Evolutionary conservation across 2,888 invertebrate species (phyloP).

Genomic region (Dasysyrphus albostriatus): DNA sequence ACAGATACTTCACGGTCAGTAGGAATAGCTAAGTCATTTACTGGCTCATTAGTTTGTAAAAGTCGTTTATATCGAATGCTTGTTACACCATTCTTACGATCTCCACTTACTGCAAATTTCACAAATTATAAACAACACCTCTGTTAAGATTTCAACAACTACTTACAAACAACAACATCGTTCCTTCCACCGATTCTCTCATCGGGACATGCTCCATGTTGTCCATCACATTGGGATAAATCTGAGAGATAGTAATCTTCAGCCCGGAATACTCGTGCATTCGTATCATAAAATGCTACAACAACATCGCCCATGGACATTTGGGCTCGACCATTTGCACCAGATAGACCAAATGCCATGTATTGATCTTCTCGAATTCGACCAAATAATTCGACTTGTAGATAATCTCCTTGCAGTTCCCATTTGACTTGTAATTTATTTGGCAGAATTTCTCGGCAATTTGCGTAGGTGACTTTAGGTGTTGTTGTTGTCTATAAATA

Average conservation of each 20-base stretch:
- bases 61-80: constrained; percentile 92
- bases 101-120: constrained; percentile 87
- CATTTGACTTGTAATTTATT: constrained; percentile 94
- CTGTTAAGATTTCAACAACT: neutral
- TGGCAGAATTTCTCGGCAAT: constrained; percentile 93
- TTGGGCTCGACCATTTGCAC: constrained; percentile 88
- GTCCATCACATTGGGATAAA: constrained; percentile 92
- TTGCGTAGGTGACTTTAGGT: constrained; percentile 88
- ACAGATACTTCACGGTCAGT: constrained; percentile 89
- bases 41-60: constrained; percentile 89
- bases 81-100: constrained; percentile 91
- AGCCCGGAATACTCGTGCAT: constrained; percentile 87
- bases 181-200: constrained; percentile 91
- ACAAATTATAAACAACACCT: neutral
- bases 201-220: constrained; percentile 94
- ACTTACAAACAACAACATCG: constrained; percentile 88
- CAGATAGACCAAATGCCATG: constrained; percentile 94
- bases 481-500: constrained; percentile 91
- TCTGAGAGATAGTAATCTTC: constrained; percentile 94
- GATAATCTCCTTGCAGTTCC: constrained; percentile 90
- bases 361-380: constrained; percentile 93
- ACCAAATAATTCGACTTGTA: constrained; percentile 91
- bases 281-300: constrained; percentile 90
- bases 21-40: constrained; percentile 89
- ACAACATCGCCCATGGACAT: constrained; percentile 94